Evolutionary conservation across 2,888 invertebrate species (phyloP), one percentile per base, ranked within the genome.

Genomic region (Blastobasis lacticolella): DNA sequence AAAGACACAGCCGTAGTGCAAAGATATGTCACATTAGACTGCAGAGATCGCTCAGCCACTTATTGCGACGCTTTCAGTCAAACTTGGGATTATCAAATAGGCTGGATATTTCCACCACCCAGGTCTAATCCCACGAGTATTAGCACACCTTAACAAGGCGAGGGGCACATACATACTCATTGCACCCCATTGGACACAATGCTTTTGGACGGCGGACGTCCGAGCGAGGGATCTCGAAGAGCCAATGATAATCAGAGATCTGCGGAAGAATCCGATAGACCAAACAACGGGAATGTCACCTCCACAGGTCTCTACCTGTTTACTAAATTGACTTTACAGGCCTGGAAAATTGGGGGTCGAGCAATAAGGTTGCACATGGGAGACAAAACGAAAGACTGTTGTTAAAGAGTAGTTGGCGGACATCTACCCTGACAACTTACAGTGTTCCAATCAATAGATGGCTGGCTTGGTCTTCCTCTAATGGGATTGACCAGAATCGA

Each of bases 21-120:
- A 23, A 23, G 23, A 23, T 23, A 23, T 23, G 23, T 23, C 23
- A 23, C 23, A 23, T 23, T 23, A 23, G 23, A 23, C 23, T 23
- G 23, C n/a, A 37, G 8, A 7, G 49, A 49, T 37, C 5, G 10
- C 5, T 4, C 5, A 5, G 49, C 49, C 0, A 4, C 5, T 5
- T 43, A 37, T 10, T 6, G 4, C 54, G 54, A 54, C 38, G 41
- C 66, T 0, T 67, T 68, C 61, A 62, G 62, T 56, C 57, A 55
- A 10, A 45, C 3, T 3, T 67, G 66, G 63, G 8, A 54, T 3
- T 65, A 48, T 44, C 46, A 50, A 0, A 50, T 64, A 37, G 66
- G 53, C 0, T 71, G 69, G 54, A 51, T 68, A 6, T 70, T 71
- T 47, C 67, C 23, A 23, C 23, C 71, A 2, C 71, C 70, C 9